Conservation (phyloP, 2,888 invertebrate species). For the Amblyjoppa fuscipennis region DNA sequence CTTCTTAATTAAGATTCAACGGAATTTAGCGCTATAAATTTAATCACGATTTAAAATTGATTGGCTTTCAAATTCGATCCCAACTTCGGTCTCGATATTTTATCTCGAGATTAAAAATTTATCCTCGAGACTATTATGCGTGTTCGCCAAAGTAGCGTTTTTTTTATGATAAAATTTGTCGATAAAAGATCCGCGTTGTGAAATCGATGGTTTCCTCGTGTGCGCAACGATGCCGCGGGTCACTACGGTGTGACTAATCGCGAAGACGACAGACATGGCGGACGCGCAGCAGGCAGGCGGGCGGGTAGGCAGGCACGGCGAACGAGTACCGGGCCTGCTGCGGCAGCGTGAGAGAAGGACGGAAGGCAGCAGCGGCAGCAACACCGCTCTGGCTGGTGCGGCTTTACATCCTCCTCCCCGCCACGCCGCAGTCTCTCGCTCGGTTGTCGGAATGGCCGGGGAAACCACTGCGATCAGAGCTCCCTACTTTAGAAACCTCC, state of each 20-base stretch:
- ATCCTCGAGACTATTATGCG: not conserved
- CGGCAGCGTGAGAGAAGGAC: slow-evolving; percentile 57
- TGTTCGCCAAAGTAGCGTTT: not conserved
- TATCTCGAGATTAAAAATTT: not conserved
- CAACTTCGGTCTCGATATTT: not conserved
- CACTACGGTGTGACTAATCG: slow-evolving; percentile 66
- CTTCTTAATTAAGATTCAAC: not conserved
- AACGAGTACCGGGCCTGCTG: slow-evolving; percentile 60
- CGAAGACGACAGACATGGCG: slow-evolving; percentile 69
- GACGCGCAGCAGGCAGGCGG: slow-evolving; percentile 58
- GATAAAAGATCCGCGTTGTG: slow-evolving; percentile 15
- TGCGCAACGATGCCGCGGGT: slow-evolving; percentile 40
- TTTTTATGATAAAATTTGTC: slow-evolving; percentile 1
- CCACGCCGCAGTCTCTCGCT: slow-evolving; percentile 44
- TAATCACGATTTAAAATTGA: not conserved
- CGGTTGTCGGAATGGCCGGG: slow-evolving; percentile 64
- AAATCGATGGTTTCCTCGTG: slow-evolving; percentile 32
- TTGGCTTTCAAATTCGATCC: not conserved
- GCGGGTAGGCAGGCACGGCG: slow-evolving; percentile 42
- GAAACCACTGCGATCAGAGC: slow-evolving; percentile 56
- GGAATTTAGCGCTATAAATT: not conserved
- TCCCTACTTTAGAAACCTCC: slow-evolving; percentile 52
- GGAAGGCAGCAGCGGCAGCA: slow-evolving; percentile 47
- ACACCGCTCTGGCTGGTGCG: slow-evolving; percentile 43
- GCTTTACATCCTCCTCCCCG: slow-evolving; percentile 57